These are phyloP conservation scores for Syrista parreyssii DNA, from an alignment of 2,888 invertebrate genomes.

Conservation along the genomic window DNA sequence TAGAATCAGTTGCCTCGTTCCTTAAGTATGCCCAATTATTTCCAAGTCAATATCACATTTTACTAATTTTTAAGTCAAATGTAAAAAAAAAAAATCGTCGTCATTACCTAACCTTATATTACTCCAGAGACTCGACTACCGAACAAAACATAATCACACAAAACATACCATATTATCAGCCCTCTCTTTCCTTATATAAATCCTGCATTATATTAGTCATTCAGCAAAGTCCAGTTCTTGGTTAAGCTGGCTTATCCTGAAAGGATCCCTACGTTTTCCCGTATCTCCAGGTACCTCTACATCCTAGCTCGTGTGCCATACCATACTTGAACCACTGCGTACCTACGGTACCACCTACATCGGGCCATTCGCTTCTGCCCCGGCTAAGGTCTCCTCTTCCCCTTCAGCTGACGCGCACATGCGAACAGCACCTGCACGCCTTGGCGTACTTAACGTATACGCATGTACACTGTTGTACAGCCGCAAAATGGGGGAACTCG, in stretches of 20 bases:
- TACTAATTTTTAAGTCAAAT: neutral
- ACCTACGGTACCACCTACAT: slow-evolving; percentile 36
- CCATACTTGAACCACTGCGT: slow-evolving; percentile 10
- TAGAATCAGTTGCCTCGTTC: neutral
- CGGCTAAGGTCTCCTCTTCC: slow-evolving; percentile 27
- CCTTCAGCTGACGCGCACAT: slow-evolving; percentile 26
- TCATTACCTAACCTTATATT: neutral
- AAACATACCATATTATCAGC: neutral
- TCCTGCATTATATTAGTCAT: neutral
- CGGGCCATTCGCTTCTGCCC: slow-evolving; percentile 33
- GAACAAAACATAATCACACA: neutral
- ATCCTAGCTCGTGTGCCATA: slow-evolving; percentile 1
- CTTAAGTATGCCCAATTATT: neutral
- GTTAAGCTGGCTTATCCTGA: neutral
- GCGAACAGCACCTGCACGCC: slow-evolving; percentile 11
- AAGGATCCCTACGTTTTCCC: neutral
- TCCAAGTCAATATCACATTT: neutral
- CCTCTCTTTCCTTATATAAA: neutral
- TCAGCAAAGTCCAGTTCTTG: neutral
- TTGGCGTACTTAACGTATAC: neutral
- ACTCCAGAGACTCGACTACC: neutral
- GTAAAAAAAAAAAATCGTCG: neutral
- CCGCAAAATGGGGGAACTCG: neutral
- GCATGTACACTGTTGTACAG: slow-evolving; percentile 24
- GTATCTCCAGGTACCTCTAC: neutral